Evolutionary conservation across 2,797 vertebrate species (phyloP), one percentile per base, ranked within the genome.

Genomic region (Phyllotis vaccarum): DNA sequence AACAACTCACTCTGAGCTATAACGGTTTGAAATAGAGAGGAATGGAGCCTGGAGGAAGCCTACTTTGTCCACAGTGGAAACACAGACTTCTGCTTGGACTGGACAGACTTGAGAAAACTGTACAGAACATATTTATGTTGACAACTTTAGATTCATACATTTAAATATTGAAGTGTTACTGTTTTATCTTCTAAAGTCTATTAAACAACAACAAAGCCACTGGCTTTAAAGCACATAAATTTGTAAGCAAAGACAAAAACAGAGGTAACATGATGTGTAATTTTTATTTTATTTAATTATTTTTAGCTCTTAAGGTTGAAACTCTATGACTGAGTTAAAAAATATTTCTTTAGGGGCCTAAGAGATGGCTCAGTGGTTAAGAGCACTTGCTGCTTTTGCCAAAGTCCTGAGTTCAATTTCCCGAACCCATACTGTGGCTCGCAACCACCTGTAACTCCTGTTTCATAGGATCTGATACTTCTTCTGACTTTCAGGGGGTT

Each of bases 211-310:
- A 52, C 52, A 74, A 3, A 22, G 37, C 24, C 0, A 40, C 12
- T 9, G 31, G 82, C 27, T 37, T 78, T 74, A 89, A 95, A 89
- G 37, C 87, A 88, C 54, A 5, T 46, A 89, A 72, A 86, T 72
- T 81, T 78, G 68, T 40, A 94, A 85, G 91, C 46, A 76, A 93
- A 90, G 66, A 90, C 22, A 82, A 91, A 86, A 88, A 34, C 6
- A 89, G 43, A 86, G 24, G 11, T 95, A 37, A 40, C 31, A 52
- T 72, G 49, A 40, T 76, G 62, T 5, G 40, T n/a, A 85, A 56
- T 40, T 56, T 49, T 76, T 49, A 49, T 17, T 54, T 82, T 60
- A 58, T 70, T 72, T 82, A 64, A 34, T 8, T 56, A 46, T 54
- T 27, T 81, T 76, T 66, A 12, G 5, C 12, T 24, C 58, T 29